Conservation (phyloP, 2,113 vertebrate species). For the Xyliphius kryptos region DNA sequence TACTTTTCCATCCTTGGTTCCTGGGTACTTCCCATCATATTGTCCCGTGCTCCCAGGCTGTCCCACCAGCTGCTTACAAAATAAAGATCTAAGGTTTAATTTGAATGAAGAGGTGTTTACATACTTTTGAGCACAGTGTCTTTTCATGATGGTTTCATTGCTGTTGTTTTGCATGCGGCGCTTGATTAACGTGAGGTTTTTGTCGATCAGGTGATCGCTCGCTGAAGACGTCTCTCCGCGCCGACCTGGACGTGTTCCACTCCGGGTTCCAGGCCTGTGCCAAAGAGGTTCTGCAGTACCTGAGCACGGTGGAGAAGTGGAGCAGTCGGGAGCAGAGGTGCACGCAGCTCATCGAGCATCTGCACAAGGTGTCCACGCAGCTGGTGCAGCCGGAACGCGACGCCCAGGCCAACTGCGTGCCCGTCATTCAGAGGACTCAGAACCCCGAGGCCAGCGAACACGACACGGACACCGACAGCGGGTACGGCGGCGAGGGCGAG, state of each 20-base stretch:
- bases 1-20: too few species aligned
- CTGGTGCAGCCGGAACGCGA: constrained; percentile 70
- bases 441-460: constrained; percentile 77
- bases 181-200: too few species aligned
- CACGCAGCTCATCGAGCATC: constrained; percentile 81
- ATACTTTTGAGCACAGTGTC: too few species aligned
- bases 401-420: constrained; percentile 81
- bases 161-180: too few species aligned
- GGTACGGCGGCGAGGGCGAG: constrained; percentile 86
- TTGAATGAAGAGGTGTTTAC: too few species aligned
- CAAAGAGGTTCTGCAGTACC: constrained; percentile 91
- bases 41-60: too few species aligned
- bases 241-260: constrained; percentile 88
- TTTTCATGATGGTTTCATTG: too few species aligned
- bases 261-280: constrained; percentile 92
- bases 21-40: too few species aligned
- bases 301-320: constrained; percentile 86
- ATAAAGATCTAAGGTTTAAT: too few species aligned
- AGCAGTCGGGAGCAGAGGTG: constrained; percentile 82
- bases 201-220: constrained; percentile 74
- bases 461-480: constrained; percentile 95
- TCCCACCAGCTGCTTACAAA: too few species aligned
- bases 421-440: constrained; percentile 92
- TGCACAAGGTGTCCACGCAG: constrained; percentile 81
- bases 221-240: constrained; percentile 76